Percentiles rank a stretch among this genome's conserved stretches.
Evolutionary conservation across 2,888 invertebrate species (phyloP).

Genomic region (Apodemia duryi): DNA sequence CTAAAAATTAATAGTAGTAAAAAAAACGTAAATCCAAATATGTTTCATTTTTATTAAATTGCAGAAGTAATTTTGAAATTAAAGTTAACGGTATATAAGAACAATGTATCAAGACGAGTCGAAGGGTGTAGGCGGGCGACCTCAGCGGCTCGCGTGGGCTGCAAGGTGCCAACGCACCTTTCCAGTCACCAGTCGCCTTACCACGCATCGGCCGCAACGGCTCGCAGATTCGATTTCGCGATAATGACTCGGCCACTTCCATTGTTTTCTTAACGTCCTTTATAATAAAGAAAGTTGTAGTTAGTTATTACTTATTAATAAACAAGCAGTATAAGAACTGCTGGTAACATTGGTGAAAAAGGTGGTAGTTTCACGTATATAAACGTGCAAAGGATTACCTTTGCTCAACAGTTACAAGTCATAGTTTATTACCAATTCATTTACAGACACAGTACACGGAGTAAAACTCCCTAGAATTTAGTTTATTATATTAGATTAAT

Average conservation of each 20-base stretch:
- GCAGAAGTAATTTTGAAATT: constrained; percentile 2
- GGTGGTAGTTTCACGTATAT: no score
- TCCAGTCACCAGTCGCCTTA: constrained; percentile 50
- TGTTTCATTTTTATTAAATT: no score
- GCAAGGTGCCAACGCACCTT: constrained; percentile 72
- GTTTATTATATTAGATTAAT: no score
- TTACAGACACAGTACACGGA: no score
- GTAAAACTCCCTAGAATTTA: no score
- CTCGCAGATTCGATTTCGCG: constrained; percentile 25
- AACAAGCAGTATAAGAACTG: neutral
- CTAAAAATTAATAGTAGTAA: no score
- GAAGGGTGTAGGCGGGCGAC: constrained; percentile 46
- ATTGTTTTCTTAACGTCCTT: constrained; percentile 5
- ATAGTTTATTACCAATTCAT: no score
- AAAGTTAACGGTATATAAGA: constrained; percentile 16
- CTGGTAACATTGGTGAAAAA: neutral
- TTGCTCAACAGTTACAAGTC: no score
- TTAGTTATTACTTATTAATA: neutral
- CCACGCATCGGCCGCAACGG: constrained; percentile 24
- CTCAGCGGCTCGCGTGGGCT: constrained; percentile 59
- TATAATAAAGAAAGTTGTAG: neutral
- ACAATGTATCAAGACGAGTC: constrained; percentile 24
- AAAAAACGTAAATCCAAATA: no score
- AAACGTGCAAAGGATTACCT: no score
- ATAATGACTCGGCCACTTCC: constrained; percentile 23